phyloP scores from a whole-genome alignment of 2,888 invertebrate species.

The Elaeidobius kamerunicus region DNA sequence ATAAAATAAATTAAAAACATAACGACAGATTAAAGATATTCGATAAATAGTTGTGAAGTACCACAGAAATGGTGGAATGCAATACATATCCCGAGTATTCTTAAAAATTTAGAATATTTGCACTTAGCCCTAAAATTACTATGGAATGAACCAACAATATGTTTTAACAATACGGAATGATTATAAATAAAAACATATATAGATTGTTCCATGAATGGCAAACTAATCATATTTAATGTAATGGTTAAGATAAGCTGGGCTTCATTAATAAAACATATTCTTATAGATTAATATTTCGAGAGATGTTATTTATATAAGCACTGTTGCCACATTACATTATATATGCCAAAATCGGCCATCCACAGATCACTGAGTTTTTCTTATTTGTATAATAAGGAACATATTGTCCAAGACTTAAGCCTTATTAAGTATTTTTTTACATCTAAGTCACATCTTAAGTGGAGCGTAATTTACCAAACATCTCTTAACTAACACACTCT shows the following conservation, averaged over 20 bases:
- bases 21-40: no score
- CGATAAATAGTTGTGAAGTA: conserved; percentile 4
- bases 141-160: conserved; percentile 24
- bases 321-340: no score
- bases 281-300: no score
- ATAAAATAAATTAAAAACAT: conserved; percentile 1
- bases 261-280: no score
- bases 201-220: conserved; percentile 1
- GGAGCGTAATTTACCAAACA: no score
- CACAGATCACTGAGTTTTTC: no score
- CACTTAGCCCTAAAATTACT: conserved; percentile 19
- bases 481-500: no score
- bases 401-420: conserved; percentile 13
- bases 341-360: no score
- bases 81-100: conserved; percentile 15
- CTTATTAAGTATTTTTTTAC: no score
- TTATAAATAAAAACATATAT: background rate
- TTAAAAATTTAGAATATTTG: conserved; percentile 23
- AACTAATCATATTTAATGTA: background rate
- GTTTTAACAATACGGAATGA: conserved; percentile 6
- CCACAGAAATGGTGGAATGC: conserved; percentile 19
- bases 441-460: no score
- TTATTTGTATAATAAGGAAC: conserved; percentile 9
- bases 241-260: no score
- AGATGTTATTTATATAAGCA: no score